Conservation (phyloP, 2,888 invertebrate genomes). For the Sarcophaga subvicina region DNA sequence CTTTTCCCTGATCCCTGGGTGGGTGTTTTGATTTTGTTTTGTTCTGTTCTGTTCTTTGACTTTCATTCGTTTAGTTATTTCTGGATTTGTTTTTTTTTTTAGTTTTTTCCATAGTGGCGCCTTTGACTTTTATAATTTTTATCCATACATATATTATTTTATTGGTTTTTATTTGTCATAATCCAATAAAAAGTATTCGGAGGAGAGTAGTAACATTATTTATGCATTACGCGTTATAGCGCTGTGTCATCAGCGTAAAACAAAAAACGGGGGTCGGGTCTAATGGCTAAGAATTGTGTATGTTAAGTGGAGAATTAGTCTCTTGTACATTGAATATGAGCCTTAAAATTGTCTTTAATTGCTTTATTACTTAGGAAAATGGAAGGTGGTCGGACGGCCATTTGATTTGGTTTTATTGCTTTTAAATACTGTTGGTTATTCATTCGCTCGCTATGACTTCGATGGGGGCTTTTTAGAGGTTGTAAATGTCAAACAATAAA, state of each 20-base stretch:
- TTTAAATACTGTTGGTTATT: slow-evolving; percentile 10
- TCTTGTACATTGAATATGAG: slow-evolving; percentile 41
- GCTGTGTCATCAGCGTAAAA: slow-evolving; percentile 26
- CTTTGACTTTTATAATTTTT: slow-evolving; percentile 64
- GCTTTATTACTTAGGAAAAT: slow-evolving; percentile 36
- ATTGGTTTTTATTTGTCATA: slow-evolving; percentile 59
- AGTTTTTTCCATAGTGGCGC: slow-evolving; percentile 55
- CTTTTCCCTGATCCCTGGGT: slow-evolving; percentile 57
- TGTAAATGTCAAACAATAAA: slow-evolving; percentile 47
- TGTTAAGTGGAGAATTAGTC: slow-evolving; percentile 39
- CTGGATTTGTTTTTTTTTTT: not conserved
- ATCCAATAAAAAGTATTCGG: slow-evolving; percentile 50
- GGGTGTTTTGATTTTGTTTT: slow-evolving; percentile 53
- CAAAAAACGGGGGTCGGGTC: slow-evolving; percentile 26
- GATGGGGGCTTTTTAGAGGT: slow-evolving; percentile 25
- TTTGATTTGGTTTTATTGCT: slow-evolving; percentile 24
- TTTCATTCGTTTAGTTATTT: not conserved
- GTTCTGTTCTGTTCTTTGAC: slow-evolving; percentile 1
- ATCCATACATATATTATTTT: slow-evolving; percentile 56
- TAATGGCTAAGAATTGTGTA: slow-evolving; percentile 24
- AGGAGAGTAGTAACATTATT: slow-evolving; percentile 50
- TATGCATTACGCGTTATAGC: slow-evolving; percentile 60
- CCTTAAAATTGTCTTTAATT: slow-evolving; percentile 45
- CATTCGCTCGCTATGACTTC: not conserved
- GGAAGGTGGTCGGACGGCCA: slow-evolving; percentile 27